Conservation (phyloP, 2,888 invertebrate species). For the Cheilosia variabilis region DNA sequence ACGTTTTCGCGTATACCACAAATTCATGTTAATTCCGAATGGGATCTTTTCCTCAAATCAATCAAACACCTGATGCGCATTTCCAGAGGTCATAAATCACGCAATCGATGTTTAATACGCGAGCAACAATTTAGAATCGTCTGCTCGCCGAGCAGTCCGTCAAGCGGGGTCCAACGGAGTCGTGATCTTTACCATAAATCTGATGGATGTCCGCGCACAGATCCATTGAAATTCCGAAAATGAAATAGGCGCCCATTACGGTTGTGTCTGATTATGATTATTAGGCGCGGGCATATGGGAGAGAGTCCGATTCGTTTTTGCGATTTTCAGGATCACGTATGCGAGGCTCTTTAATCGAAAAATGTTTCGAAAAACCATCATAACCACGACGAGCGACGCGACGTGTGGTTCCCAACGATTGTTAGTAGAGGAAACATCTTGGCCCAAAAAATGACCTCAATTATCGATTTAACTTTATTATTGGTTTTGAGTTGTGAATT, state of each 20-base stretch:
- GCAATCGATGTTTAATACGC: slow-evolving; percentile 63
- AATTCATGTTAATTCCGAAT: slow-evolving; percentile 51
- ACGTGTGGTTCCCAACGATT: slow-evolving; percentile 46
- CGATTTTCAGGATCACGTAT: slow-evolving; percentile 54
- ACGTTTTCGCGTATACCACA: not conserved
- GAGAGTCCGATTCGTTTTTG: slow-evolving; percentile 21
- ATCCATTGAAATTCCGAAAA: slow-evolving; percentile 52
- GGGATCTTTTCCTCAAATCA: slow-evolving; percentile 41
- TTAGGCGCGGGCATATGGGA: slow-evolving; percentile 60
- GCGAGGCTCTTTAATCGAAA: slow-evolving; percentile 60
- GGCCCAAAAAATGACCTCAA: slow-evolving; percentile 81
- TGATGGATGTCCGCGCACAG: slow-evolving; percentile 58
- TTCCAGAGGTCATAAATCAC: slow-evolving; percentile 69
- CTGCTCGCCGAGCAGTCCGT: slow-evolving; percentile 40
- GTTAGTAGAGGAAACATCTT: slow-evolving; percentile 15
- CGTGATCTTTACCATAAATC: slow-evolving; percentile 62
- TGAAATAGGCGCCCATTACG: slow-evolving; percentile 72
- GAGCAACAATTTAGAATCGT: slow-evolving; percentile 48
- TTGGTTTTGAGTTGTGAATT: slow-evolving; percentile 81
- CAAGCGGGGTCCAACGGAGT: slow-evolving; percentile 16
- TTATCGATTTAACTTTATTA: slow-evolving; percentile 84
- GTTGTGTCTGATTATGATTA: slow-evolving; percentile 71
- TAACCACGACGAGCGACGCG: not conserved
- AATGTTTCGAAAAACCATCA: slow-evolving; percentile 47
- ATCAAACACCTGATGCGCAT: slow-evolving; percentile 72